Evolutionary conservation across 2,797 vertebrate genomes (phyloP).

Genomic region (Selene dorsalis): DNA sequence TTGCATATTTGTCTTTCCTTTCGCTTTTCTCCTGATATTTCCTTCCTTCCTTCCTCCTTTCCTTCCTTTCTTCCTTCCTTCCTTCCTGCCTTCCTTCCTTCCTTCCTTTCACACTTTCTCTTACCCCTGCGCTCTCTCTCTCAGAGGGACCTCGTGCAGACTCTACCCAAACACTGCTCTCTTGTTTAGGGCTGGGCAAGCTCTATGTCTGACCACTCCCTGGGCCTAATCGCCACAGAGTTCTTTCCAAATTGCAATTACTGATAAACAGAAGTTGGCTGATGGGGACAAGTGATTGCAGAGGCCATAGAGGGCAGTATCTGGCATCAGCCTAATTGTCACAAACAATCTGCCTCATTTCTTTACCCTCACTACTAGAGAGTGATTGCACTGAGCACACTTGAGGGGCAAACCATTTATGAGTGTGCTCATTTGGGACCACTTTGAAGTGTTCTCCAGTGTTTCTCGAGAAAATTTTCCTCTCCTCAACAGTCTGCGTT

Average conservation of each 20-base stretch:
- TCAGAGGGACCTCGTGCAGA: constrained; percentile 81
- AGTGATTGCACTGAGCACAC: constrained; percentile 77
- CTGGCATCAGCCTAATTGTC: constrained; percentile 89
- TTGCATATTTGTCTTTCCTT: constrained; percentile 19
- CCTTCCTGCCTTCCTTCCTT: constrained; percentile 27
- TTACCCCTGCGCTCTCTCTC: constrained; percentile 48
- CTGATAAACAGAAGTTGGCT: constrained; percentile 83
- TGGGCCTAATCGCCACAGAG: constrained; percentile 79
- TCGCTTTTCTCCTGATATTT: constrained; percentile 6
- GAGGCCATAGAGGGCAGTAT: constrained; percentile 76
- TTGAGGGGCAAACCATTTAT: constrained; percentile 81
- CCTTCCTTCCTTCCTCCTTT: constrained; percentile 12
- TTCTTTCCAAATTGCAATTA: constrained; percentile 86
- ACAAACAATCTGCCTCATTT: constrained; percentile 84
- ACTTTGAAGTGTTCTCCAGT: constrained; percentile 84
- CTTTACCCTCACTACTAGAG: constrained; percentile 60
- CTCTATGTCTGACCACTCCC: constrained; percentile 80
- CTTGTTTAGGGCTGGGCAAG: constrained; percentile 85
- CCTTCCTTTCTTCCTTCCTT: constrained; percentile 33
- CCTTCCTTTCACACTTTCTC: constrained; percentile 46
- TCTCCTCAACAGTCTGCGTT: constrained; percentile 64
- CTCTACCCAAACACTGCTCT: constrained; percentile 80
- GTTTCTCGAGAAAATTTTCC: constrained; percentile 68
- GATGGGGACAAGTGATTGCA: constrained; percentile 85
- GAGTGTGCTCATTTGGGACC: constrained; percentile 76